phyloP scores from a whole-genome alignment of 1,140 invertebrate genomes.

The Melipona quadrifasciata region DNA sequence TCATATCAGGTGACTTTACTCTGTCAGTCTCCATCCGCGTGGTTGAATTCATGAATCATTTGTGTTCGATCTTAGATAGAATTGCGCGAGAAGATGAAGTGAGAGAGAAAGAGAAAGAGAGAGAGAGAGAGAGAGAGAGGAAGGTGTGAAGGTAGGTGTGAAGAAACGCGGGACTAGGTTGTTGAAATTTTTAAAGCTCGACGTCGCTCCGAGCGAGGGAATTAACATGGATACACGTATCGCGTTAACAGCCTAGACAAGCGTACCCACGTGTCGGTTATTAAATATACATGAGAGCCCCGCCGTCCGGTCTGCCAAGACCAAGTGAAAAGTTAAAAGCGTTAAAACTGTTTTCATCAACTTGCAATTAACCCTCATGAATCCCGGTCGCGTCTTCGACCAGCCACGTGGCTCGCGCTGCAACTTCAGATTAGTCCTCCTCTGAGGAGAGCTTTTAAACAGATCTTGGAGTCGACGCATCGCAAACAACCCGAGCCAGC shows the following conservation, averaged over 20 bases:
- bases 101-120: too few species aligned
- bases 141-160: neutral
- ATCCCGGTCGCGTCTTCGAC: slow-evolving; percentile 7
- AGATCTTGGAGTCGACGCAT: rapidly evolving
- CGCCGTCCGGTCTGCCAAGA: slow-evolving; percentile 30
- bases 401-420: neutral
- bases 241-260: slow-evolving; percentile 46
- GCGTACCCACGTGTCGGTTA: slow-evolving; percentile 61
- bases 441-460: neutral
- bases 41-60: too few species aligned
- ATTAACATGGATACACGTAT: slow-evolving; percentile 60
- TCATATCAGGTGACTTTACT: too few species aligned
- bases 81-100: neutral
- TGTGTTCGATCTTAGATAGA: neutral
- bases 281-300: slow-evolving; percentile 73
- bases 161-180: neutral
- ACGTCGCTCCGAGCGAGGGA: neutral
- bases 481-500: rapidly evolving
- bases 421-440: neutral
- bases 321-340: slow-evolving; percentile 68
- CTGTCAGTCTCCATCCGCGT: too few species aligned
- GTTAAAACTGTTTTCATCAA: slow-evolving; percentile 65
- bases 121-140: neutral
- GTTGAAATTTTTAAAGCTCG: slow-evolving; percentile 53
- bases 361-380: slow-evolving; percentile 63